These are phyloP conservation scores for Gavialis gangeticus DNA, from an alignment of 2,113 vertebrate species.

Conservation along the genomic window DNA sequence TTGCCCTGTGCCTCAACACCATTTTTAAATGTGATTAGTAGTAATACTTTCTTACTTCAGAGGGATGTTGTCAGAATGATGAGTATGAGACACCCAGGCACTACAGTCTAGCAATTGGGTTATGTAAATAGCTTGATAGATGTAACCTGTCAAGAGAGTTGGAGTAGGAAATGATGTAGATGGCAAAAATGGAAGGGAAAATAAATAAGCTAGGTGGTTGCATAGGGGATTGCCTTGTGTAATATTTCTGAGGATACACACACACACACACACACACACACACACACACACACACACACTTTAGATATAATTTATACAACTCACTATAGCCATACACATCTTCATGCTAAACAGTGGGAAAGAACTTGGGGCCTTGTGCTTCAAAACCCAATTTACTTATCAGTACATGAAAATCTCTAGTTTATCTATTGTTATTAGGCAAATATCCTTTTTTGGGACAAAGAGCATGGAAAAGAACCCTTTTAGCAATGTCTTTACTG, in stretches of 20 bases:
- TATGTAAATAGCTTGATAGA: fast-evolving
- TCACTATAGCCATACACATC: fast-evolving
- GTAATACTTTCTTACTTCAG: not conserved
- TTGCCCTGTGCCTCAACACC: not conserved
- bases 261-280: fast-evolving
- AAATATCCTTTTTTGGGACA: not conserved
- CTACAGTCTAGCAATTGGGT: not conserved
- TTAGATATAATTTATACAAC: not conserved
- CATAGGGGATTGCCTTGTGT: not conserved
- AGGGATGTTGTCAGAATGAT: not conserved
- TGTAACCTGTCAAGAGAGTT: not conserved
- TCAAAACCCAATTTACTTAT: not conserved
- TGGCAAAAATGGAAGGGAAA: not conserved
- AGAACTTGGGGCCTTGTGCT: not conserved
- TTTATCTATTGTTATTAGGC: not conserved
- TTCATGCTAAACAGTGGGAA: not conserved
- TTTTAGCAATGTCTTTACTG: not conserved
- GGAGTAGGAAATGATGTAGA: not conserved
- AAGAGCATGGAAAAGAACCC: not conserved
- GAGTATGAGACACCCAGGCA: not conserved
- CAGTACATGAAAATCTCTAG: not conserved
- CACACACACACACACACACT: not conserved
- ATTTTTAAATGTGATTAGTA: not conserved
- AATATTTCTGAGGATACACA: not conserved
- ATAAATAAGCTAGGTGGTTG: not conserved